Evolutionary conservation across 2,113 vertebrate genomes (phyloP).

Genomic region (Tringa solitaria): DNA sequence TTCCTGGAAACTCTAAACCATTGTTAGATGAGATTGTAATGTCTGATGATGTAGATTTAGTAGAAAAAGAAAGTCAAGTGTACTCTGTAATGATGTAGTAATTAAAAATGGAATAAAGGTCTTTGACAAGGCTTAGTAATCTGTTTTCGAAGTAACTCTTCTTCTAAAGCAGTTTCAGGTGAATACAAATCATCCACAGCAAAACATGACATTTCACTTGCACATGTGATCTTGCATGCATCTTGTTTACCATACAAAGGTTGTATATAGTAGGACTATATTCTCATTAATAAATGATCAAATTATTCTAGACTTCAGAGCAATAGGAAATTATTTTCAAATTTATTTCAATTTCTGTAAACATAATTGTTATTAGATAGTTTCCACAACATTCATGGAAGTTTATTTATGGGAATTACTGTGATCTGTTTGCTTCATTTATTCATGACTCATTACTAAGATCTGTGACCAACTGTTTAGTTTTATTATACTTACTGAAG

Average conservation of each 20-base stretch:
- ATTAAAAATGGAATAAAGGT: not conserved
- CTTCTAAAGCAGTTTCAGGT: not conserved
- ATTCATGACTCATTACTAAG: constrained; percentile 1
- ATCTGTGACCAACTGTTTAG: not conserved
- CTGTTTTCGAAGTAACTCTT: not conserved
- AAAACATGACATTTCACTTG: not conserved
- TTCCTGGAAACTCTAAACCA: not conserved
- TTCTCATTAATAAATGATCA: not conserved
- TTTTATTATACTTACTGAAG: not conserved
- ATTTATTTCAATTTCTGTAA: not conserved
- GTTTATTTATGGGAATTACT: not conserved
- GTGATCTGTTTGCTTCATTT: not conserved
- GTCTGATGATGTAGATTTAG: not conserved
- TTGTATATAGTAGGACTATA: not conserved
- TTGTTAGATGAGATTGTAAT: not conserved
- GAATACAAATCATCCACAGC: not conserved
- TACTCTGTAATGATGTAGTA: not conserved
- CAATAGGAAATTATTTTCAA: constrained; percentile 3
- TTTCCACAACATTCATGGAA: not conserved
- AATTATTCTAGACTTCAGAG: not conserved
- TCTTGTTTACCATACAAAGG: not conserved
- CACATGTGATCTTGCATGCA: not conserved
- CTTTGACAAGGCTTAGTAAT: not conserved
- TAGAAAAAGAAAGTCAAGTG: not conserved
- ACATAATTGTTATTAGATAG: not conserved